Evolutionary conservation across 2,113 vertebrate genomes (phyloP), one percentile per base, ranked within the genome.

Genomic region (Ascaphus truei): DNA sequence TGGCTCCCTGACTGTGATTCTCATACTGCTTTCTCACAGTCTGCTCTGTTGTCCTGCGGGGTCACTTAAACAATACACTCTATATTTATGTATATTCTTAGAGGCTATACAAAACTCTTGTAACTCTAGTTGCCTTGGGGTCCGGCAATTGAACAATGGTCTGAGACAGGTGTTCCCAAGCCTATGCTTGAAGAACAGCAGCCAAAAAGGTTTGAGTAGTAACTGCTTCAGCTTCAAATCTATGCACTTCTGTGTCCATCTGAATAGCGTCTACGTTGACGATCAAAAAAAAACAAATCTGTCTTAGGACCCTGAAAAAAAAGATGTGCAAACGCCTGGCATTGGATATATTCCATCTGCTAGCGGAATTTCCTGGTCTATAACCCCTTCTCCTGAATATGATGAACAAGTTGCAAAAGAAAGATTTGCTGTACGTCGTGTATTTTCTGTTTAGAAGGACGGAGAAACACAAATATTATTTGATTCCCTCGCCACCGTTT

Each of bases 31-130:
- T 2, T 50, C 25, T 31, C 29, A 22, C 39, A 25, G 26, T 47
- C n/a, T 47, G 25, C 37, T 30, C 37, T 29, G 31, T 62, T 45
- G 39, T 47, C 6, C 26, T 31, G 16, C 26, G 56, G 15, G 33
- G 56, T 59, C 56, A 39, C 27, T 58, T 26, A 59, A 59, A 59
- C 56, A 25, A n/a, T 12, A 12, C 20, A 58, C 22, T 37, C 56
- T 37, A 59, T 11, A 26, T 20, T 59, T 59, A 59, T 59, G 36
- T 59, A 59, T 59, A 34, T 39, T 59, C 56, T 26, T 39, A 20
- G 39, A 34, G n/a, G 11, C 15, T 59, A n/a, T 8, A 37, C 18
- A 23, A 39, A 36, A 37, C n/a, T n/a, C n/a, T n/a, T n/a, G n/a
- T n/a, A n/a, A n/a, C n/a, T n/a, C n/a, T 37, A 2, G 50, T 52